Conservation (phyloP, 2,113 vertebrate genomes). For the Parus major region DNA sequence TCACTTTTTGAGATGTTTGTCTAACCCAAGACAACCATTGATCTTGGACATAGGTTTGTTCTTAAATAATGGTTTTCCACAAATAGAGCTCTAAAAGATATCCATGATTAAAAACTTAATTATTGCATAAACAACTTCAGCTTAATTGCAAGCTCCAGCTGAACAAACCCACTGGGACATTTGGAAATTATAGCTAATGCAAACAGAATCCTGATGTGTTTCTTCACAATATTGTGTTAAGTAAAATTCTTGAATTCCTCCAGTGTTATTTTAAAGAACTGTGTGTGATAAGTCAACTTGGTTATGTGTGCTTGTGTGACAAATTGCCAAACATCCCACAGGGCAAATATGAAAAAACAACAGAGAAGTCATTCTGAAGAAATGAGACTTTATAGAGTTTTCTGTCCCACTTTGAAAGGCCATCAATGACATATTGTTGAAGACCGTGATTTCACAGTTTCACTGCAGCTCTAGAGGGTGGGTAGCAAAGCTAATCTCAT, state of each 20-base stretch:
- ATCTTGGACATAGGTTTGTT: background rate
- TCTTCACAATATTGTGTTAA: constrained; percentile 1
- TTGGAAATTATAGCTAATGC: background rate
- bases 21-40: background rate
- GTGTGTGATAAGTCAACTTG: background rate
- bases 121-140: background rate
- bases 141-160: background rate
- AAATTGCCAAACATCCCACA: constrained; percentile 40
- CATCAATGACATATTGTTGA: constrained; percentile 6
- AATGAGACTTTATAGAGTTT: constrained; percentile 47
- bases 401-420: constrained; percentile 10
- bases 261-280: constrained; percentile 24
- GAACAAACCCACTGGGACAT: background rate
- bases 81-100: background rate
- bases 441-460: background rate
- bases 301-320: constrained; percentile 5
- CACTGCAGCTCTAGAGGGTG: background rate
- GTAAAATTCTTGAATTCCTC: constrained; percentile 9
- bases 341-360: constrained; percentile 36
- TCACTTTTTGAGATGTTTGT: background rate
- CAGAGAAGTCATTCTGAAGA: background rate
- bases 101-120: background rate
- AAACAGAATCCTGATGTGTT: background rate
- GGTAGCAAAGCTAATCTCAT: background rate
- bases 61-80: background rate